Conservation (phyloP, 2,797 vertebrate species). For the Pseudochromis fuscus region DNA sequence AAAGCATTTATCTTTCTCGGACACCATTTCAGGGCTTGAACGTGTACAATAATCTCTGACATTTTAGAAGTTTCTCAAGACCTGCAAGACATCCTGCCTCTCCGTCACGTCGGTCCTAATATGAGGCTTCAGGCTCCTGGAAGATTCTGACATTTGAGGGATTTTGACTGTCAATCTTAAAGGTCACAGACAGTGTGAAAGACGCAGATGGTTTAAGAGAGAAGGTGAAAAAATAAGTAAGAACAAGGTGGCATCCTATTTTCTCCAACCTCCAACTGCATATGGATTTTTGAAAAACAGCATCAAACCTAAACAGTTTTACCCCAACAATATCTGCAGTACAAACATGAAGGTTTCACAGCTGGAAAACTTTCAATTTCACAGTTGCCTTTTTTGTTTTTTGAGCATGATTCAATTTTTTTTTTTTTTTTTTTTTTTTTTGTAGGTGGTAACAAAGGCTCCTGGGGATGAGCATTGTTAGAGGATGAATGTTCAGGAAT, state of each 20-base stretch:
- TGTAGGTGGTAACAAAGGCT: constrained; percentile 29
- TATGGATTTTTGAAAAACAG: neutral
- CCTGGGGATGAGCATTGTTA: constrained; percentile 18
- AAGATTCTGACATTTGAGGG: constrained; percentile 60
- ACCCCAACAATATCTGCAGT: neutral
- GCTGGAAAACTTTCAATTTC: neutral
- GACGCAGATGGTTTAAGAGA: constrained; percentile 18
- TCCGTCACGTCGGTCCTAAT: constrained; percentile 9
- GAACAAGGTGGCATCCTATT: constrained; percentile 10
- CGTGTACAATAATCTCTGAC: constrained; percentile 37
- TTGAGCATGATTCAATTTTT: constrained; percentile 3
- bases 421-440: too few relatives aligned
- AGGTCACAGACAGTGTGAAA: constrained; percentile 53
- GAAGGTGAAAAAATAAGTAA: constrained; percentile 30
- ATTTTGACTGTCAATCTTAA: constrained; percentile 49
- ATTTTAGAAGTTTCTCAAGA: constrained; percentile 48
- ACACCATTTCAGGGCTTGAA: constrained; percentile 21
- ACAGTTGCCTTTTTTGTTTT: neutral
- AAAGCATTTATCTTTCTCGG: constrained; percentile 18
- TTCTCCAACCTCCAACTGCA: constrained; percentile 4
- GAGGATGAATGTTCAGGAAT: constrained; percentile 32
- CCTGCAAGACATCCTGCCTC: constrained; percentile 36
- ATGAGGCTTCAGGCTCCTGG: constrained; percentile 40
- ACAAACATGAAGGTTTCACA: constrained; percentile 5
- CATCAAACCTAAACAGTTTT: neutral